These are phyloP conservation scores for Chrysolina haemoptera DNA, from an alignment of 2,888 invertebrate genomes.

Conservation along the genomic window DNA sequence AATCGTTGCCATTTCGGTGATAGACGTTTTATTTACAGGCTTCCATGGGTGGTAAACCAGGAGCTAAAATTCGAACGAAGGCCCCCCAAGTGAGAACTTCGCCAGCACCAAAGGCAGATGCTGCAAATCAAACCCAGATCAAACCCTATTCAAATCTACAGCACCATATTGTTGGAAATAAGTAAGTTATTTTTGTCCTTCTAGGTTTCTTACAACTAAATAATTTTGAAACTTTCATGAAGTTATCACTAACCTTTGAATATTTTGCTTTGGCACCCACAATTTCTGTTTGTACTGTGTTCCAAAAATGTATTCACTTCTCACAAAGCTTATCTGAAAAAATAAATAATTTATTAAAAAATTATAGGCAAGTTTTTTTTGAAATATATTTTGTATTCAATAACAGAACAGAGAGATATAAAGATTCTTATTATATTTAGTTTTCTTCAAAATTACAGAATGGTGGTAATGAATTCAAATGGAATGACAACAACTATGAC, in stretches of 20 bases:
- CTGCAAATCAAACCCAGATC: conserved; percentile 80
- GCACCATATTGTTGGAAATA: conserved; percentile 72
- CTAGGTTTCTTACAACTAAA: not conserved
- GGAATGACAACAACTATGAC: conserved; percentile 75
- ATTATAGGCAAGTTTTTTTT: too few species aligned
- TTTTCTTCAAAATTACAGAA: conserved; percentile 63
- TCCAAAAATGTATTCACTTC: too few species aligned
- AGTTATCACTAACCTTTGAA: too few species aligned
- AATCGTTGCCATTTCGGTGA: conserved; percentile 39
- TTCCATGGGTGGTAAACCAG: conserved; percentile 71
- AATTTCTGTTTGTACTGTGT: too few species aligned
- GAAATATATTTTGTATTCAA: too few species aligned
- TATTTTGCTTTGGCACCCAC: not conserved
- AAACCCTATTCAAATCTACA: conserved; percentile 72
- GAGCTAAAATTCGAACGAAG: conserved; percentile 80
- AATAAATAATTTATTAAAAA: too few species aligned
- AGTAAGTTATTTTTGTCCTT: conserved; percentile 64
- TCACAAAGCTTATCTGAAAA: too few species aligned
- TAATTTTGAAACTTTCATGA: not conserved
- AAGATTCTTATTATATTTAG: too few species aligned
- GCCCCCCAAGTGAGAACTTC: conserved; percentile 76
- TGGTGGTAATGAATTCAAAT: conserved; percentile 75
- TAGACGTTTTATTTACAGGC: conserved; percentile 55
- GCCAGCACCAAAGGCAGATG: conserved; percentile 84
- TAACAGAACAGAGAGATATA: too few species aligned